These are phyloP conservation scores for Mantis religiosa DNA, from an alignment of 2,888 invertebrate genomes.

Conservation along the genomic window DNA sequence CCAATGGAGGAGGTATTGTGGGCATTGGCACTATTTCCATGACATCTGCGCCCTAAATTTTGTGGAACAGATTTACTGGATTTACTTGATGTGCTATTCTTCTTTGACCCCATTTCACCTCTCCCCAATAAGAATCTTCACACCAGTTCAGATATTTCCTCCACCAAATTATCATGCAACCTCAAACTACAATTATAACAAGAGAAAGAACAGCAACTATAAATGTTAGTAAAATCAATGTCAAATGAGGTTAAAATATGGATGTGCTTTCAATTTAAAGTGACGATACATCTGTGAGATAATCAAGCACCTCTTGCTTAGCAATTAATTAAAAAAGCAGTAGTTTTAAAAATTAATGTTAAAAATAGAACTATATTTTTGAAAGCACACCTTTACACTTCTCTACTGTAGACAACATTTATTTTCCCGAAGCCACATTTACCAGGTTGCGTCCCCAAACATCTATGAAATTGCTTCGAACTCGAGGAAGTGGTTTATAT, in stretches of 20 bases:
- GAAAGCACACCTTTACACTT: not conserved
- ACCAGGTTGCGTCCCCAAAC: not conserved
- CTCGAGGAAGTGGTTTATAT: not conserved
- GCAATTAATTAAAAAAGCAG: not conserved
- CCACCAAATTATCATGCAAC: slow-evolving; percentile 25
- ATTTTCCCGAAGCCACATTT: not conserved
- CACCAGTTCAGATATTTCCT: slow-evolving; percentile 11
- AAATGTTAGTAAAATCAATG: slow-evolving; percentile 3
- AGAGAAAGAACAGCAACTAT: not conserved
- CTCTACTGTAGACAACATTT: too few species aligned
- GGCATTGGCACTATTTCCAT: slow-evolving; percentile 5
- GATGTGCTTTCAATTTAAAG: not conserved
- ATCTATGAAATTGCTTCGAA: not conserved
- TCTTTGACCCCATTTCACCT: slow-evolving; percentile 14
- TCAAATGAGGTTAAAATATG: not conserved
- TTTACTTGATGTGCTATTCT: slow-evolving; percentile 10
- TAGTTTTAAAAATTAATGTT: not conserved
- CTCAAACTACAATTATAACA: slow-evolving; percentile 11
- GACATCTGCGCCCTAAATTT: slow-evolving; percentile 17
- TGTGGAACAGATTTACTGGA: slow-evolving; percentile 2
- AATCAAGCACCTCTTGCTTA: too few species aligned
- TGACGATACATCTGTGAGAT: too few species aligned
- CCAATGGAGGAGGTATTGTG: not conserved
- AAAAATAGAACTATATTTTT: not conserved
- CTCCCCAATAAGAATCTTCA: slow-evolving; percentile 4